Percentiles rank a stretch among this genome's conserved stretches.
Conservation (phyloP, 2,113 vertebrate species). For the Myrmecobius fasciatus region DNA sequence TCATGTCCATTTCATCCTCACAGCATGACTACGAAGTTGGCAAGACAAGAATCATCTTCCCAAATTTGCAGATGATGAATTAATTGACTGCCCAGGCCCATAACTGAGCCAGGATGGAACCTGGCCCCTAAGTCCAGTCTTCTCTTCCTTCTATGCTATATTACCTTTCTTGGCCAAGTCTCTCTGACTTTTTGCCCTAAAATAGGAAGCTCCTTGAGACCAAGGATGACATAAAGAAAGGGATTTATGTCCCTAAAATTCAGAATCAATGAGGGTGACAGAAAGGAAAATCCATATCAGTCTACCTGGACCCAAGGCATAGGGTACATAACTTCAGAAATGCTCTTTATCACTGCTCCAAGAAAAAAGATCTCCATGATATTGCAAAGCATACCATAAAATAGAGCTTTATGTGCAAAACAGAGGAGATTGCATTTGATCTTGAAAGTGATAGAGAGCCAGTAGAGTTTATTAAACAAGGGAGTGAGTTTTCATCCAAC, state of each 20-base stretch:
- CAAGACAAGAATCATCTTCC: not conserved
- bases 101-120: not conserved
- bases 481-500: not conserved
- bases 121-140: not conserved
- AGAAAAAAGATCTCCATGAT: no score
- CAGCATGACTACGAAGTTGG: not conserved
- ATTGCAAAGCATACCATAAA: not conserved
- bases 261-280: not conserved
- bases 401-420: not conserved
- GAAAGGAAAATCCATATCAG: not conserved
- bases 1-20: not conserved
- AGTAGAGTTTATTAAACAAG: not conserved
- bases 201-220: not conserved
- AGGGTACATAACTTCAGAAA: not conserved
- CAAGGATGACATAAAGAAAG: not conserved
- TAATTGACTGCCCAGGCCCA: not conserved
- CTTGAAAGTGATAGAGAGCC: not conserved
- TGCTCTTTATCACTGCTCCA: not conserved
- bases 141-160: not conserved
- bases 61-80: not conserved
- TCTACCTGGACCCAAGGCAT: not conserved
- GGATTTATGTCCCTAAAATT: not conserved
- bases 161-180: not conserved
- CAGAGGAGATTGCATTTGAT: not conserved
- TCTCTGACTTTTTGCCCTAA: not conserved